Evolutionary conservation across 1,140 invertebrate species (phyloP), one percentile per base, ranked within the genome.

Genomic region (Bombus sylvicola): DNA sequence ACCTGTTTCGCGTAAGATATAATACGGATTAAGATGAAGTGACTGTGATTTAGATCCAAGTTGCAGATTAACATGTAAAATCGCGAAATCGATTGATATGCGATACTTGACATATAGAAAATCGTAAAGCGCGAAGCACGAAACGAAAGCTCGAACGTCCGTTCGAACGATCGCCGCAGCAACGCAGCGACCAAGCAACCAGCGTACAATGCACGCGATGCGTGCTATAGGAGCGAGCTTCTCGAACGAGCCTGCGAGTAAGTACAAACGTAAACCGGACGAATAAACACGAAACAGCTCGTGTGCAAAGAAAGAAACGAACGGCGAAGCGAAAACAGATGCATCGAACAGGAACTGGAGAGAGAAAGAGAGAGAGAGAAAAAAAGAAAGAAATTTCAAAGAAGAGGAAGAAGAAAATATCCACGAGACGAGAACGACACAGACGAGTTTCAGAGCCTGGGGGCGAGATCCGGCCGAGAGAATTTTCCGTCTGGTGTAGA

Each of bases 401-500:
- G 41, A 39, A 47, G 18, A 22, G 28, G n/a, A 62, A 3, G 37
- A 31, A 62, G 78, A 77, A 64, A 78, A 78, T 64, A 69, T 47
- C 25, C 22, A 22, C 43, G 78, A 71, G 64, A 69, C n/a, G 37
- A 59, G 69, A 74, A 72, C 43, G 83, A 83, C 37, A 59, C 57
- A 59, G 57, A 68, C 86, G 43, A 86, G 75, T 69, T 80, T 69
- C 28, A 53, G 28, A 41, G 18, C 64, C 83, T 41, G 62, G 69
- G 39, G 78, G 89, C 87, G 62, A 79, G 76, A 83, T 80, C 72
- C 41, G 68, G 75, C 53, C 25, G 68, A 74, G 72, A 90, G 88
- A 92, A 85, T 92, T 93, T 92, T 90, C 92, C 91, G 88, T 84
- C 88, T 89, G 87, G 68, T 77, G 86, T 76, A 80, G 64, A 37